Evolutionary conservation across 1,140 invertebrate species (phyloP).

Genomic region (Calliopsis andreniformis): DNA sequence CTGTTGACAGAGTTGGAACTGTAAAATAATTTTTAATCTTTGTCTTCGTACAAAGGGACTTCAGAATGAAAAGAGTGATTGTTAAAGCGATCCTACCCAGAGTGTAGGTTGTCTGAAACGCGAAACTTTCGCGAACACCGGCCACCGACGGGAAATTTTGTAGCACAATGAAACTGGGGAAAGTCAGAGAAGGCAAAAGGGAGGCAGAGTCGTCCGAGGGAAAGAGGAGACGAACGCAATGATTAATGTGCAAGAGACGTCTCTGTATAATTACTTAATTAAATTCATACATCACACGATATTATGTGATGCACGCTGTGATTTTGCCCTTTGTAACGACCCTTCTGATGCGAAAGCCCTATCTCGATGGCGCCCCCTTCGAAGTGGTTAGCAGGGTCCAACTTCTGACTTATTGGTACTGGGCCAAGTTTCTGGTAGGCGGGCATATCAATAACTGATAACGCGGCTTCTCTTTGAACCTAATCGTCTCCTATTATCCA

Average conservation of each 20-base stretch:
- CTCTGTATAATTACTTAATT: slow-evolving; percentile 70
- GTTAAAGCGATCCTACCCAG: slow-evolving; percentile 17
- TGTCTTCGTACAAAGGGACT: not conserved
- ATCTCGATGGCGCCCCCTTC: slow-evolving; percentile 33
- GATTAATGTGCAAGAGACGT: slow-evolving; percentile 51
- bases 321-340: slow-evolving; percentile 49
- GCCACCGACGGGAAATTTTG: not conserved
- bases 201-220: not conserved
- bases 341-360: slow-evolving; percentile 37
- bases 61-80: slow-evolving; percentile 29
- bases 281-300: slow-evolving; percentile 69
- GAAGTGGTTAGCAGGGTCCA: slow-evolving; percentile 4
- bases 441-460: slow-evolving; percentile 20
- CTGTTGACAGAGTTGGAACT: not conserved
- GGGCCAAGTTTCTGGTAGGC: slow-evolving; percentile 4
- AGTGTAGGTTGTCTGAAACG: slow-evolving; percentile 9
- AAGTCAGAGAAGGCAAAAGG: not conserved
- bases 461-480: not conserved
- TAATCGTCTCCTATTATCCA: not conserved
- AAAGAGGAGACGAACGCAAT: slow-evolving; percentile 38
- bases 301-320: slow-evolving; percentile 48
- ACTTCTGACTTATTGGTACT: slow-evolving; percentile 39
- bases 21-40: slow-evolving; percentile 17
- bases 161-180: slow-evolving; percentile 32
- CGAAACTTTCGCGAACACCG: slow-evolving; percentile 5